These are phyloP conservation scores for Lophochroa leadbeateri DNA, from an alignment of 2,113 vertebrate species.

Conservation along the genomic window DNA sequence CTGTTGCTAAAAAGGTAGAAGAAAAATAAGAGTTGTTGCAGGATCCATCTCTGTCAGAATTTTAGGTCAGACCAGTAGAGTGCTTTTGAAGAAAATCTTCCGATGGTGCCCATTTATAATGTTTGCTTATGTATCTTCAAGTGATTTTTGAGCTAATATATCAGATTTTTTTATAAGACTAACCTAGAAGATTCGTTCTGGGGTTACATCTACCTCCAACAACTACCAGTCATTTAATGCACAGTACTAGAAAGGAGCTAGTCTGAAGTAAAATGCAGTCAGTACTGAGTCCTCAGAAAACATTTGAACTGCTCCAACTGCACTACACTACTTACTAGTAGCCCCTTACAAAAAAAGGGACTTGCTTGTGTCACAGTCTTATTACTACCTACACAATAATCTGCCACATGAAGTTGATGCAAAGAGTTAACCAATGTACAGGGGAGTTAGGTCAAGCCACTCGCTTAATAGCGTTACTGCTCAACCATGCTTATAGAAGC, in stretches of 20 bases:
- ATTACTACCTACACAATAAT: not conserved
- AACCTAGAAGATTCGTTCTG: not conserved
- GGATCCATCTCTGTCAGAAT: not conserved
- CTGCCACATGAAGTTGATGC: not conserved
- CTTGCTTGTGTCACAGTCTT: not conserved
- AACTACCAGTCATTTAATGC: not conserved
- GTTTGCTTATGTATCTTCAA: not conserved
- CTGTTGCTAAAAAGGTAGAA: not conserved
- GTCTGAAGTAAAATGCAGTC: not conserved
- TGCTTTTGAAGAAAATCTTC: not conserved
- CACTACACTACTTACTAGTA: not conserved
- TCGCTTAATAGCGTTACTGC: no score
- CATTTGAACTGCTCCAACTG: not conserved
- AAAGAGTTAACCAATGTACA: no score
- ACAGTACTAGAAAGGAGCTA: not conserved
- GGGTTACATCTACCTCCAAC: not conserved
- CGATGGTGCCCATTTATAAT: not conserved
- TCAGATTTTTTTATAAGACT: not conserved
- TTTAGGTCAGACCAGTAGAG: not conserved
- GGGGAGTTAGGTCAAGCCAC: no score
- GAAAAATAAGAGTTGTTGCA: not conserved
- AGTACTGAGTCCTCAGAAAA: not conserved
- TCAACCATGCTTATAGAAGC: no score
- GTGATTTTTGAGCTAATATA: not conserved
- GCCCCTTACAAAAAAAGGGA: not conserved